phyloP scores from a whole-genome alignment of 2,113 vertebrate genomes.

The Oreochromis spilurus region DNA sequence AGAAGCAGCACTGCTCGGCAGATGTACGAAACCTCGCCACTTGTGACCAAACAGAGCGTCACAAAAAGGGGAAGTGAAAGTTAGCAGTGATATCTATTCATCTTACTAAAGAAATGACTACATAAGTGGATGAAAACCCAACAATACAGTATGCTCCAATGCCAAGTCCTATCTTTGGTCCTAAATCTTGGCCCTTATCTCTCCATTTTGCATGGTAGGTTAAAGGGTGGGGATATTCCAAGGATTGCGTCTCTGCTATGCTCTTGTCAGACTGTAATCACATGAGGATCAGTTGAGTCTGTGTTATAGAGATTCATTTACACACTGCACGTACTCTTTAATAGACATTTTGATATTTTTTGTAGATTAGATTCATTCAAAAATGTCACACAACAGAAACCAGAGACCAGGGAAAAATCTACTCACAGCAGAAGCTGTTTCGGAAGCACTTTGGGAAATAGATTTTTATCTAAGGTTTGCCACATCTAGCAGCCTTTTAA shows the following conservation, averaged over 20 bases:
- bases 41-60: constrained; percentile 22
- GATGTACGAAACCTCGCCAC: constrained; percentile 11
- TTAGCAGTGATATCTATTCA: neutral
- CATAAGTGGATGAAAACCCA: neutral
- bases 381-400: neutral
- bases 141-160: neutral
- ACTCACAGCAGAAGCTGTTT: neutral
- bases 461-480: neutral
- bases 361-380: neutral
- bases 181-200: neutral
- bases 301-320: neutral
- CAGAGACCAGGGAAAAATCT: fast-evolving
- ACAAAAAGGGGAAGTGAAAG: constrained; percentile 61
- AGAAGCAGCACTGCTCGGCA: constrained; percentile 13
- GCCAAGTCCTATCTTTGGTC: neutral
- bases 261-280: constrained; percentile 1
- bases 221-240: neutral
- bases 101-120: neutral
- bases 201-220: neutral
- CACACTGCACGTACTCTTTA: neutral
- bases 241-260: neutral
- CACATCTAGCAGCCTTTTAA: neutral
- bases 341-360: neutral
- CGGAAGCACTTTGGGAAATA: neutral
- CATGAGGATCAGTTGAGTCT: constrained; percentile 30